Percentiles rank a stretch among this genome's conserved stretches.
These are phyloP conservation scores for Sitta europaea DNA, from an alignment of 2,113 vertebrate species.

Conservation along the genomic window DNA sequence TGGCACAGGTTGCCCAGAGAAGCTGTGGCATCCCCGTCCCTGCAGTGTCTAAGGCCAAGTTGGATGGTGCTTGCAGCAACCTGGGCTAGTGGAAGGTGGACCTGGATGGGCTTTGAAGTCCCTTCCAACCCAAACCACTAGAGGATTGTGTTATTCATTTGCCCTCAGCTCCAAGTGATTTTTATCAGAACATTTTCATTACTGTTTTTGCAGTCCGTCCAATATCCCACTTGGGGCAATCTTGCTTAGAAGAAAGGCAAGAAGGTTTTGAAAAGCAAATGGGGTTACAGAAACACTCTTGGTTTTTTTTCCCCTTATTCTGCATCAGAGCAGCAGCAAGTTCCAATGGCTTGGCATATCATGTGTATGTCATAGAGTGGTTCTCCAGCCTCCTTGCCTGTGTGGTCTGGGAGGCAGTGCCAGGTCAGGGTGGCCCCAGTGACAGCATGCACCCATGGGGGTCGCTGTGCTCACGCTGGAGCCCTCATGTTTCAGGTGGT, in stretches of 20 bases:
- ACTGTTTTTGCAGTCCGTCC: neutral
- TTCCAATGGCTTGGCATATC: neutral
- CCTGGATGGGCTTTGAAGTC: neutral
- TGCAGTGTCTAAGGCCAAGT: neutral
- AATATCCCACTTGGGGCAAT: neutral
- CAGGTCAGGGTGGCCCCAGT: neutral
- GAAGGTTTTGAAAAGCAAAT: neutral
- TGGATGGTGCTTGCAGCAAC: neutral
- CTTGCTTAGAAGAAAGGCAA: neutral
- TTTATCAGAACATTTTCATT: neutral
- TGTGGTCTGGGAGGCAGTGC: neutral
- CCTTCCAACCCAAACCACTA: neutral
- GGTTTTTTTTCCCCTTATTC: neutral
- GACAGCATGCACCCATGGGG: fast-evolving
- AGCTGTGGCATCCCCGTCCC: neutral
- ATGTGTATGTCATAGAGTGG: neutral
- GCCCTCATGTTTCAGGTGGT: slow-evolving; percentile 74
- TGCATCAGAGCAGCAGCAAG: neutral
- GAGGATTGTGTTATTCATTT: neutral
- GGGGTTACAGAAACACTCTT: neutral
- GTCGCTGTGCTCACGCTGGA: neutral
- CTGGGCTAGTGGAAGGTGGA: neutral
- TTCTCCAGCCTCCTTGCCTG: neutral
- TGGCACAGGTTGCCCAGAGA: neutral
- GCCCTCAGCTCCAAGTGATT: neutral